phyloP scores from a whole-genome alignment of 2,888 invertebrate genomes.

The Adineta ricciae region DNA sequence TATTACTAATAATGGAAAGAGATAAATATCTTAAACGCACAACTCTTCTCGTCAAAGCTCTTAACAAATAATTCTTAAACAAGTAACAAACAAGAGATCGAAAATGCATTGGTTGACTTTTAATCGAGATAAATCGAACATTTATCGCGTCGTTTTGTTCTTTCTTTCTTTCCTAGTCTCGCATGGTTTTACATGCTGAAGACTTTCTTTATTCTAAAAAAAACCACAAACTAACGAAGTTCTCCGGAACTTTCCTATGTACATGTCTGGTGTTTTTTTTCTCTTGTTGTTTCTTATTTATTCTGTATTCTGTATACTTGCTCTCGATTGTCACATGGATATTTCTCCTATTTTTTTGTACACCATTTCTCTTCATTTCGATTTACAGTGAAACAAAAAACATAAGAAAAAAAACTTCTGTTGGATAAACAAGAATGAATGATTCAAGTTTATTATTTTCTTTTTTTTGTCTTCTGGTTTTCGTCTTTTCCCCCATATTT shows the following conservation, averaged over 20 bases:
- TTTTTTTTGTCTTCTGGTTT: background rate
- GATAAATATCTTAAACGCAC: slow-evolving; percentile 61
- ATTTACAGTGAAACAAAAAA: background rate
- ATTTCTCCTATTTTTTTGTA: background rate
- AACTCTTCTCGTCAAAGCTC: slow-evolving; percentile 48
- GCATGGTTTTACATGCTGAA: background rate
- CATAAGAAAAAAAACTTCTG: background rate
- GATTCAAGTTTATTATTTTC: background rate
- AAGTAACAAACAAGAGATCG: background rate
- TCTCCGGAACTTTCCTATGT: background rate
- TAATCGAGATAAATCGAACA: background rate
- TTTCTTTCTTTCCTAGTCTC: background rate
- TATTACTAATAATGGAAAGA: slow-evolving; percentile 81
- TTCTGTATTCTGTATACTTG: background rate
- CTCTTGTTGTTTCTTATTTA: slow-evolving; percentile 6
- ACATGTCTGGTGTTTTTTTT: background rate
- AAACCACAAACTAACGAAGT: background rate
- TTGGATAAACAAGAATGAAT: slow-evolving; percentile 3
- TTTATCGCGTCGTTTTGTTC: background rate
- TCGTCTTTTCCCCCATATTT: background rate
- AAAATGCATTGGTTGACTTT: background rate
- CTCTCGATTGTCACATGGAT: background rate
- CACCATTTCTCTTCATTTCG: background rate
- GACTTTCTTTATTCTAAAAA: background rate
- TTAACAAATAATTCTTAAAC: slow-evolving; percentile 44